Evolutionary conservation across 64 coral and sea anemone genomes (phyloP), one percentile per base, ranked within the genome.

Genomic region (Platygyra sinensis): DNA sequence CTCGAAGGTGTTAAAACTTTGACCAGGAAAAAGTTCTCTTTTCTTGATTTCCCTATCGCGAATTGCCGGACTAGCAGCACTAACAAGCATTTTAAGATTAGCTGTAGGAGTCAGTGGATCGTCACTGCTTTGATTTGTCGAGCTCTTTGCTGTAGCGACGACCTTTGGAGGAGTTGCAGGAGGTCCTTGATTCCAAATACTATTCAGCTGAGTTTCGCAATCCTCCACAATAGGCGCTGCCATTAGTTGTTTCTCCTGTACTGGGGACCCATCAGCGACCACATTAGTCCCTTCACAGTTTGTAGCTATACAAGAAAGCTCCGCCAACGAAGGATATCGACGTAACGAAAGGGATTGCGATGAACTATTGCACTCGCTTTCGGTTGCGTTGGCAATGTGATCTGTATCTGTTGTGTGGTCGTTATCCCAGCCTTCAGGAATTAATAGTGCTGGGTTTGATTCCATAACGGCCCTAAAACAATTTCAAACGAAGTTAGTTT

Each of bases 21-120:
- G 36, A 71, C 81, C 89, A 10, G 96, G 83, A 81, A 98, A 98
- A 6, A 98, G 75, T 94, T 98, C 96, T 59, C 96, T 86, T 80
- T 98, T 98, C 33, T 92, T 98, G 54, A 71, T 94, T 77, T 98
- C 96, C 14, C 96, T 93, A 87, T 98, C 96, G 69, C 92, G 88
- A 72, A 98, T 98, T 76, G 92, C 92, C 52, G 96, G 96, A 42
- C 96, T 98, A 24, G 96, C 96, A 74, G 96, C 96, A 89, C 89
- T 98, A 29, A 98, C 96, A 19, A 98, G 77, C 86, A 98, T 98
- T 94, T 98, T 98, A 51, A 98, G 89, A 89, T 98, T 98, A 62
- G 96, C 96, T 22, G 92, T 94, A 60, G 96, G 96, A 89, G 96
- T 98, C 39, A 98, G 73, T 29, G 96, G 96, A 62, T 98, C 96